Base-by-base conservation (phyloP, 92 coral and sea anemone genomes). In the Phenganax subtilis region DNA sequence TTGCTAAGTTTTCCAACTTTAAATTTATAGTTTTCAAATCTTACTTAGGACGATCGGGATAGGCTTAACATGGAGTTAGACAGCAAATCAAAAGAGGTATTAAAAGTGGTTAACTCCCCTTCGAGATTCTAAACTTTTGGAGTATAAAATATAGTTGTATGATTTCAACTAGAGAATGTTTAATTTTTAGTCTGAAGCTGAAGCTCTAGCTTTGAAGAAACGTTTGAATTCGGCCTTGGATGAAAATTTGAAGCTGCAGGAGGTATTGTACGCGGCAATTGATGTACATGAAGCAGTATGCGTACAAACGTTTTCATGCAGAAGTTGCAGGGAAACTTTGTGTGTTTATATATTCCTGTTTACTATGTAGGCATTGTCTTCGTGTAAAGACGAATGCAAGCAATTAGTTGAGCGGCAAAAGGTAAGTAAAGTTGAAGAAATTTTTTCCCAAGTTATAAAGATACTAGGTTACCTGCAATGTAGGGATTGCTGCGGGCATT, bases 171-270 rank as follows among this genome's bases (percentile, higher is more conserved):
- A 65, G 71, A 65, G 25, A 69, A 61, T 61, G 52, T 30, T 69
- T 69, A 31, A 31, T 69, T 69, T 6, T 12, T 73, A 79, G 83
- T 51, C 56, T 14, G 83, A 79, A 7, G 8, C 74, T 62, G 83
- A 79, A 20, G 30, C 55, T 20, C 51, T 37, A 54, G 55, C 67
- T 60, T 47, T 68, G 27, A 79, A 62, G n/a, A 79, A 79, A 29
- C 83, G 74, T 79, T 65, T 79, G 52, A 63, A 79, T 64, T 63
- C 83, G 52, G 74, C 56, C 56, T 51, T 79, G 55, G 83, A 79
- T 12, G 83, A 79, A 65, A 79, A 79, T 64, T 47, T 79, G 10
- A 62, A 62, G 17, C 37, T 79, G n/a, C 72, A 79, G 37, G 62
- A 79, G 74, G 83, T 79, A 63, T 54, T 8, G 7, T 55, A 20